Evolutionary conservation across 2,797 vertebrate species (phyloP), one percentile per base, ranked within the genome.

Genomic region (Pachyuromys duprasi): DNA sequence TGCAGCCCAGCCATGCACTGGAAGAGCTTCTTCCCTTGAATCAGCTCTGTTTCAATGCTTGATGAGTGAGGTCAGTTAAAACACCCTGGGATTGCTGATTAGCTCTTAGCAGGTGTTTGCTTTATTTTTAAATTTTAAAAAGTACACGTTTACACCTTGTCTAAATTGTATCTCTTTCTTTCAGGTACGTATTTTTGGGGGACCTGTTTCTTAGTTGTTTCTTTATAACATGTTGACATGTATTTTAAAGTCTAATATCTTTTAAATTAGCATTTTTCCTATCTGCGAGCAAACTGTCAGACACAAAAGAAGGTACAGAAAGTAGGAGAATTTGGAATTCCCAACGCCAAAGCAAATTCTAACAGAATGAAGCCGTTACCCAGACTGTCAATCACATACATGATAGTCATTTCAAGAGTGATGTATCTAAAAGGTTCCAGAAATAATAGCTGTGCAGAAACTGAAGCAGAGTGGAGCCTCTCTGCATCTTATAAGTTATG

Each of bases 211-310:
- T 75, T 75, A 33, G 4, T 55, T 70, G 11, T 65, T 95, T 93
- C 65, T 86, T 92, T 91, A 45, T 65, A 95, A 93, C 18, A 78
- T 3, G 8, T 69, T 94, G 79, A 53, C 26, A 42, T 83, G 70
- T 69, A 22, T 92, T 93, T 94, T 83, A 89, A 93, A 89, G 80
- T 76, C 78, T 95, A 83, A 90, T 92, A 42, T 95, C 31, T 90
- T 94, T 95, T 33, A 65, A 93, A 91, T 93, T 90, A 94, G n/a
- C 33, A 17, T 57, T 57, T 90, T 94, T 11, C 75, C 62, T 91
- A 86, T 33, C 53, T 93, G 8, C 49, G n/a, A 93, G 87, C 55
- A 94, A 94, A 96, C 84, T 72, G 49, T 83, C 79, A 93, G 82
- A 86, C 42, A 91, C 31, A 93, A 95, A 94, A 17, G 53, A 95